A percentile compares a stretch with the other conserved stretches of the same genome.
Evolutionary conservation across 1,140 invertebrate species (phyloP).

Genomic region (Diabrotica virgifera): DNA sequence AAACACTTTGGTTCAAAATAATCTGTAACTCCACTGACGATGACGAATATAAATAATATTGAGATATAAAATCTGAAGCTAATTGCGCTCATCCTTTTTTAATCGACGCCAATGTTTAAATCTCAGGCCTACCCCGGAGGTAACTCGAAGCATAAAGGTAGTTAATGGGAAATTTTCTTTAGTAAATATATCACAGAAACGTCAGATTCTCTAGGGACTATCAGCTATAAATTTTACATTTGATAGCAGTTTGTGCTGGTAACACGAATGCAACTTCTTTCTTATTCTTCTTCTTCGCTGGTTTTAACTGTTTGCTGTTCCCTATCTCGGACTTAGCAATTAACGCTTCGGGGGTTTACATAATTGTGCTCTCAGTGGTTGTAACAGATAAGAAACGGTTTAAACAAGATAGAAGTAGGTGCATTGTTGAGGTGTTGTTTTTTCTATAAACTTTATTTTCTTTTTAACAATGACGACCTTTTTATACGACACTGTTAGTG

Average conservation of each 20-base stretch:
- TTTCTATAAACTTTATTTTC: too few species aligned
- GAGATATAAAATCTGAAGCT: too few species aligned
- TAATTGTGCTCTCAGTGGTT: constrained; percentile 2
- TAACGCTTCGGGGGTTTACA: constrained; percentile 1
- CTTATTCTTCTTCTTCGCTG: too few species aligned
- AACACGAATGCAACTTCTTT: too few species aligned
- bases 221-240: background rate
- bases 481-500: too few species aligned
- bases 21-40: too few species aligned
- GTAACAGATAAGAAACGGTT: background rate
- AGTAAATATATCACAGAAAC: background rate
- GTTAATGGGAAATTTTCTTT: background rate
- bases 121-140: background rate
- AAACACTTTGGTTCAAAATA: too few species aligned
- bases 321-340: background rate
- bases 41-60: too few species aligned
- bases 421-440: too few species aligned
- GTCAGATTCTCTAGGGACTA: background rate
- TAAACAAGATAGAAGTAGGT: too few species aligned
- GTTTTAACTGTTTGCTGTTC: background rate
- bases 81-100: too few species aligned
- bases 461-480: too few species aligned
- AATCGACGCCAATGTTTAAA: background rate
- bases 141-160: background rate
- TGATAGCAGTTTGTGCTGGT: background rate